These are phyloP conservation scores for Myrmophylax atrothorax DNA, from an alignment of 2,113 vertebrate species.

Conservation along the genomic window DNA sequence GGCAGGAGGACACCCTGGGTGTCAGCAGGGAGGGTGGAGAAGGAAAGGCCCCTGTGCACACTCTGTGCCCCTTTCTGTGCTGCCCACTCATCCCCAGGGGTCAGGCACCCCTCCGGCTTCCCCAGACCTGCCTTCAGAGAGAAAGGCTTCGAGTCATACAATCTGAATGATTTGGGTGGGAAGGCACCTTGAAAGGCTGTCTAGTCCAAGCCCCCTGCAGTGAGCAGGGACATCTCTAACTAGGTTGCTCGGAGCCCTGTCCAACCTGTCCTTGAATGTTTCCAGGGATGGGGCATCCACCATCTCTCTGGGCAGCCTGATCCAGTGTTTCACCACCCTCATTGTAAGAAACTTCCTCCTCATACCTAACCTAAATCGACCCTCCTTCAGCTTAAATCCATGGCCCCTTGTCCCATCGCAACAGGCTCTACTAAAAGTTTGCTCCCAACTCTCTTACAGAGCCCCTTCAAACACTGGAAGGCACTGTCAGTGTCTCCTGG, in stretches of 20 bases:
- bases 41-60: no score
- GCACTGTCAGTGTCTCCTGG: neutral
- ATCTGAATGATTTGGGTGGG: neutral
- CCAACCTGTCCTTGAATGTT: neutral
- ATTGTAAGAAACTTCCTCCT: neutral
- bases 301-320: neutral
- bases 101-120: rapidly evolving
- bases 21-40: rapidly evolving
- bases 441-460: no score
- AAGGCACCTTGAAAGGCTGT: neutral
- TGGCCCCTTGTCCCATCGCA: neutral
- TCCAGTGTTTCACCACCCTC: neutral
- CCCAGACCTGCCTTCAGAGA: neutral
- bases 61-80: rapidly evolving
- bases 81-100: rapidly evolving
- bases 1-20: rapidly evolving
- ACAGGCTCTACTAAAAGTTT: neutral
- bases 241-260: neutral
- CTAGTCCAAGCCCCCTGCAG: no score
- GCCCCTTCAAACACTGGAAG: neutral
- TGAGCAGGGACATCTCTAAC: neutral
- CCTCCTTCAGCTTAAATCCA: neutral
- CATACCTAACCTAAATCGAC: neutral
- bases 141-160: neutral
- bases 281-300: neutral